phyloP scores from a whole-genome alignment of 2,113 vertebrate species.

The Burhinus bistriatus region DNA sequence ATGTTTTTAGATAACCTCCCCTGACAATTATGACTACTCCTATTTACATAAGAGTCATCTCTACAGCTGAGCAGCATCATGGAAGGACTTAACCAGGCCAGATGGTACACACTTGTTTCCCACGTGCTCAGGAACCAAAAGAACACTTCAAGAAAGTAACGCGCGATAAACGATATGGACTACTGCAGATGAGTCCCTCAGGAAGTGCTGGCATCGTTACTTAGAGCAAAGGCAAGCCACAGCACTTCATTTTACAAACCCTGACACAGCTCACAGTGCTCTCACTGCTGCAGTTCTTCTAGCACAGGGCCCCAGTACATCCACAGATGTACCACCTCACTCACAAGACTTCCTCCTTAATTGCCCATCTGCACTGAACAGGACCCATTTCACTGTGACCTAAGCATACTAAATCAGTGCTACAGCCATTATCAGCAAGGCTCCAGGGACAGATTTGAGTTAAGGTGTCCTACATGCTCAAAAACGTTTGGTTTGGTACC shows the following conservation, averaged over 20 bases:
- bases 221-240: not conserved
- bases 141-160: not conserved
- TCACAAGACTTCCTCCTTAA: not conserved
- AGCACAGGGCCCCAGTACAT: fast-evolving
- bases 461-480: not conserved
- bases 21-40: not conserved
- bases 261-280: not conserved
- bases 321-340: not conserved
- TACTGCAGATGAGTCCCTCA: not conserved
- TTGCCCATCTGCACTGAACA: not conserved
- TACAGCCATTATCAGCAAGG: not conserved
- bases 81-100: not conserved
- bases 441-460: fast-evolving
- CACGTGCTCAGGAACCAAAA: not conserved
- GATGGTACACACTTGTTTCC: not conserved
- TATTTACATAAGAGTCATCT: not conserved
- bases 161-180: not conserved
- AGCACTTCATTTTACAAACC: not conserved
- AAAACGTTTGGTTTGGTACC: not conserved
- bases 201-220: not conserved
- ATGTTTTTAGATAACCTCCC: not conserved
- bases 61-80: not conserved
- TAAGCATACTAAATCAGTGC: not conserved
- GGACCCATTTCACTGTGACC: not conserved
- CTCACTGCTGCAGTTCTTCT: not conserved